Percentiles rank a stretch among this genome's conserved stretches.
These are phyloP conservation scores for Erebia aethiops DNA, from an alignment of 2,888 invertebrate species.

Conservation along the genomic window DNA sequence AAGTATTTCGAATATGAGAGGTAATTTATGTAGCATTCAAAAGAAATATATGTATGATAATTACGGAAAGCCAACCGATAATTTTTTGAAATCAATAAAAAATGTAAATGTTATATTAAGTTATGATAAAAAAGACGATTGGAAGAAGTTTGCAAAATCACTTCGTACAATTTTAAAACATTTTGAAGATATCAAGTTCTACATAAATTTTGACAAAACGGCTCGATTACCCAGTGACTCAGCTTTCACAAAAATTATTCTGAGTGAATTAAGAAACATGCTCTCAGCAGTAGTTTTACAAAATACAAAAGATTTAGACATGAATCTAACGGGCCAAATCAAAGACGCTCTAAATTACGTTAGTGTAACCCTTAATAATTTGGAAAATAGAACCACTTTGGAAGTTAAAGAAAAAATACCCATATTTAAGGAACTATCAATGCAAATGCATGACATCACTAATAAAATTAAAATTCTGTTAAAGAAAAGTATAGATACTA, in stretches of 20 bases:
- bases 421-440: conserved; percentile 61
- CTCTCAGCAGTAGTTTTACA: conserved; percentile 50
- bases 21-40: conserved; percentile 74
- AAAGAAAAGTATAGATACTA: conserved; percentile 20
- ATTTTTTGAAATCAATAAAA: conserved; percentile 62
- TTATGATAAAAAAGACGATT: conserved; percentile 46
- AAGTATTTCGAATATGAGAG: conserved; percentile 79
- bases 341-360: conserved; percentile 46
- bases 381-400: conserved; percentile 58
- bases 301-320: conserved; percentile 42
- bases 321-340: conserved; percentile 43
- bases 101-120: conserved; percentile 50
- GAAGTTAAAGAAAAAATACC: conserved; percentile 76
- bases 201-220: conserved; percentile 75
- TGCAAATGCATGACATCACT: conserved; percentile 46
- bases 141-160: conserved; percentile 60
- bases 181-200: conserved; percentile 77
- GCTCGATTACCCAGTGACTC: conserved; percentile 73
- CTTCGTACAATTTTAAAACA: conserved; percentile 69
- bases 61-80: conserved; percentile 70
- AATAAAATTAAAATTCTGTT: conserved; percentile 32
- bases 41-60: conserved; percentile 73
- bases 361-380: conserved; percentile 46
- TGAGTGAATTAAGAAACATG: conserved; percentile 59
- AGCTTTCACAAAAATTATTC: conserved; percentile 68